Percentiles rank a stretch among this genome's conserved stretches.
Conservation (phyloP, 2,888 invertebrate genomes). For the Lomographa bimaculata region DNA sequence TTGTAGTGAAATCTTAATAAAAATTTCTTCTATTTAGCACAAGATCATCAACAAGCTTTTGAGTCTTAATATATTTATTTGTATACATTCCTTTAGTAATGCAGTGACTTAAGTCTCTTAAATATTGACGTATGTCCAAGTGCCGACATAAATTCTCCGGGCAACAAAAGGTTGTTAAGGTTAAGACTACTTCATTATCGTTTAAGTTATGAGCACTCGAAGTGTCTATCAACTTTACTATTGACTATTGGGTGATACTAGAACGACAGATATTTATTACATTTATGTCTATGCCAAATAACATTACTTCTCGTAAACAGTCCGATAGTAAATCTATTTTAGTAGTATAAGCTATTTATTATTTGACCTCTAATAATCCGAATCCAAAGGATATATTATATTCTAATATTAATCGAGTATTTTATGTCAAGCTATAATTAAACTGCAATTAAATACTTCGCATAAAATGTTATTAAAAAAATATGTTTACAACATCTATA, state of each 20-base stretch:
- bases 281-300: conserved; percentile 14
- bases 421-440: too few relatives aligned
- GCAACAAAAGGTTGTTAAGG: conserved; percentile 8
- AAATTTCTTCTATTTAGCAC: too few relatives aligned
- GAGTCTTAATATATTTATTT: neutral
- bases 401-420: too few relatives aligned
- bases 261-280: conserved; percentile 24
- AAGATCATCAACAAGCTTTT: neutral
- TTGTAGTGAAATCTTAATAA: too few relatives aligned
- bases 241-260: conserved; percentile 23
- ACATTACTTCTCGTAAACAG: conserved; percentile 15
- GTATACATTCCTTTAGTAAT: neutral
- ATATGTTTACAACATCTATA: conserved; percentile 20
- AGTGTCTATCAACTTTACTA: conserved; percentile 20
- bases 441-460: too few relatives aligned
- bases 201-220: conserved; percentile 21
- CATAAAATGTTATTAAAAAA: conserved; percentile 20
- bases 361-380: conserved; percentile 9
- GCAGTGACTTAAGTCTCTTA: neutral
- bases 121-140: conserved; percentile 1
- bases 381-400: too few relatives aligned
- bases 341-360: conserved; percentile 7
- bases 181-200: conserved; percentile 16
- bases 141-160: conserved; percentile 6
- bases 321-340: conserved; percentile 12